These are phyloP conservation scores for Gambusia yucatana DNA, from an alignment of 2,797 vertebrate species.

Conservation along the genomic window DNA sequence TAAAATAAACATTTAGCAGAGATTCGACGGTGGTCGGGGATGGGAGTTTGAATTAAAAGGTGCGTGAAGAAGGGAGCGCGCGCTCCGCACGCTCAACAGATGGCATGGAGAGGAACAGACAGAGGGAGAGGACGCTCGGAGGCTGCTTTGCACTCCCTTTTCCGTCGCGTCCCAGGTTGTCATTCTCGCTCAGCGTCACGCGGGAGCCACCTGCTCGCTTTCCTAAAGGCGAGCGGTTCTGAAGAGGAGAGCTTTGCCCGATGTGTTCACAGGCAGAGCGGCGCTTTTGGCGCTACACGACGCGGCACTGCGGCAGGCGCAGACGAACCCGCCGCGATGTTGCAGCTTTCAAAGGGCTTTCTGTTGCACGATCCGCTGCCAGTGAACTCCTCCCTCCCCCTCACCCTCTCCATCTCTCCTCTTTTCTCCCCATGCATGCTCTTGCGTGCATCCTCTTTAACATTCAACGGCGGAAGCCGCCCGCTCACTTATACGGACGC, in stretches of 20 bases:
- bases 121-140: conserved; percentile 36
- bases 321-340: conserved; percentile 47
- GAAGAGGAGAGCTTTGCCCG: background rate
- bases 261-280: background rate
- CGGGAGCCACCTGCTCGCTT: conserved; percentile 73
- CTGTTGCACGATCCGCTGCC: conserved; percentile 54
- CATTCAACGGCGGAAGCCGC: conserved; percentile 66
- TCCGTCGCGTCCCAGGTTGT: conserved; percentile 56
- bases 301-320: conserved; percentile 71
- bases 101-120: conserved; percentile 46
- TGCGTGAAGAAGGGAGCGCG: conserved; percentile 33
- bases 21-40: conserved; percentile 10
- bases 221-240: conserved; percentile 29
- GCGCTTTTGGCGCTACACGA: conserved; percentile 18
- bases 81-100: conserved; percentile 79
- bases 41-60: conserved; percentile 42
- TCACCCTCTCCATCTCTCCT: conserved; percentile 15
- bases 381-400: conserved; percentile 7
- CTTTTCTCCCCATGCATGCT: conserved; percentile 23
- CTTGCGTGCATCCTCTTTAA: conserved; percentile 67
- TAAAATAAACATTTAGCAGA: conserved; percentile 26
- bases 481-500: conserved; percentile 60
- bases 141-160: conserved; percentile 58
- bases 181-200: conserved; percentile 64
- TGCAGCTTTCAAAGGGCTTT: conserved; percentile 63